These are phyloP conservation scores for Sylvia atricapilla DNA, from an alignment of 2,113 vertebrate genomes.

Conservation along the genomic window DNA sequence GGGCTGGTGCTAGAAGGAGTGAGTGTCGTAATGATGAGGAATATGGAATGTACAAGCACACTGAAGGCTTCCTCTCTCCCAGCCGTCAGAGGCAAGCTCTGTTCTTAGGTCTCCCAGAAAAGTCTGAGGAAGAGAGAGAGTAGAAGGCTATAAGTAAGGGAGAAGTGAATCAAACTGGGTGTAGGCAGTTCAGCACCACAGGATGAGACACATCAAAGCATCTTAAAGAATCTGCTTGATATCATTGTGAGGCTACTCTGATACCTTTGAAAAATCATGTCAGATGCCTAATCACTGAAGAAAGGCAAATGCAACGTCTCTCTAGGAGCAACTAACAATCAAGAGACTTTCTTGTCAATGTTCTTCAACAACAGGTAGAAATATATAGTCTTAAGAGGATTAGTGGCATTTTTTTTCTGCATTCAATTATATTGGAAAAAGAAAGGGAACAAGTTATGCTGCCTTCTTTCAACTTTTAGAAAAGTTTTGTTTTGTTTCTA, in stretches of 20 bases:
- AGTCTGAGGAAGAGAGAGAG: background rate
- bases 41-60: background rate
- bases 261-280: background rate
- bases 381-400: background rate
- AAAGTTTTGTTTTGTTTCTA: background rate
- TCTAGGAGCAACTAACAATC: background rate
- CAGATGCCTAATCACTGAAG: background rate
- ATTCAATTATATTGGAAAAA: background rate
- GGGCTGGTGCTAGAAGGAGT: background rate
- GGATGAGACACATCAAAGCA: background rate
- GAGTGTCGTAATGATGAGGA: background rate
- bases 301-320: background rate
- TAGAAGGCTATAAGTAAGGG: fast-evolving
- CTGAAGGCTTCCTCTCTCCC: background rate
- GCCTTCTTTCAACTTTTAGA: background rate
- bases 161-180: background rate
- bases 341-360: background rate
- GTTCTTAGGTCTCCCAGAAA: background rate
- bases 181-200: background rate
- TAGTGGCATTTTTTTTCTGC: background rate
- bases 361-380: background rate
- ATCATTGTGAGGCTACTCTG: too few species aligned
- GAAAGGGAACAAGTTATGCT: background rate
- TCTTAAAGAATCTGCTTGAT: background rate
- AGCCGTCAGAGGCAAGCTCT: background rate